phyloP scores from a whole-genome alignment of 2,888 invertebrate genomes.

The Cheilosia impressa region DNA sequence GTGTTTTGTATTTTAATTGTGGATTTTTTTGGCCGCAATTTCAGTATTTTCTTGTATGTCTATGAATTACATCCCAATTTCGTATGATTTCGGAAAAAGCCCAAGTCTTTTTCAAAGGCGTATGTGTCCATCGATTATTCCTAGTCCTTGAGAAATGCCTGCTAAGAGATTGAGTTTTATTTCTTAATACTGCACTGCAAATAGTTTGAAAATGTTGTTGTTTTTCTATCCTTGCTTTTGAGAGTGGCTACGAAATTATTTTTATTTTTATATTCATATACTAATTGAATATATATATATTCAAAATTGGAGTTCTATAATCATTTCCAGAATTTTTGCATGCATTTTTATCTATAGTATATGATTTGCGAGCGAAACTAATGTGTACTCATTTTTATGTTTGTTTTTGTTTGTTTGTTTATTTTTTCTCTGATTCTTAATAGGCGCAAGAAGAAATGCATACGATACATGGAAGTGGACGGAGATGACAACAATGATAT shows the following conservation, averaged over 20 bases:
- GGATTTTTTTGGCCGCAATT: not conserved
- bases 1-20: constrained; percentile 39
- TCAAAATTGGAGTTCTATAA: constrained; percentile 23
- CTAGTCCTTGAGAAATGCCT: constrained; percentile 32
- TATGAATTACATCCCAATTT: constrained; percentile 15
- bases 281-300: constrained; percentile 27
- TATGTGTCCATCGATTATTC: not conserved
- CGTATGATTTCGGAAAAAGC: constrained; percentile 2
- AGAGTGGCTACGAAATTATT: constrained; percentile 35
- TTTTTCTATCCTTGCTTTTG: constrained; percentile 51
- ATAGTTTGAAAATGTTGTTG: constrained; percentile 41
- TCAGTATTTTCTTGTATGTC: constrained; percentile 31
- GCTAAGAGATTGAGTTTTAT: constrained; percentile 37
- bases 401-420: not conserved
- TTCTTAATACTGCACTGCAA: constrained; percentile 59
- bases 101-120: constrained; percentile 3
- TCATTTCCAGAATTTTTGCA: constrained; percentile 49
- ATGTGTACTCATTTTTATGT: not conserved
- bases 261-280: constrained; percentile 32
- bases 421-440: constrained; percentile 50
- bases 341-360: constrained; percentile 2
- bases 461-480: constrained; percentile 95
- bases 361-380: constrained; percentile 2
- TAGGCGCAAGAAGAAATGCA: constrained; percentile 98
- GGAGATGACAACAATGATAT: constrained; percentile 80